phyloP scores from a whole-genome alignment of 30 jellyfish, hydroid and myxozoan genomes.

The Mastigias papua region DNA sequence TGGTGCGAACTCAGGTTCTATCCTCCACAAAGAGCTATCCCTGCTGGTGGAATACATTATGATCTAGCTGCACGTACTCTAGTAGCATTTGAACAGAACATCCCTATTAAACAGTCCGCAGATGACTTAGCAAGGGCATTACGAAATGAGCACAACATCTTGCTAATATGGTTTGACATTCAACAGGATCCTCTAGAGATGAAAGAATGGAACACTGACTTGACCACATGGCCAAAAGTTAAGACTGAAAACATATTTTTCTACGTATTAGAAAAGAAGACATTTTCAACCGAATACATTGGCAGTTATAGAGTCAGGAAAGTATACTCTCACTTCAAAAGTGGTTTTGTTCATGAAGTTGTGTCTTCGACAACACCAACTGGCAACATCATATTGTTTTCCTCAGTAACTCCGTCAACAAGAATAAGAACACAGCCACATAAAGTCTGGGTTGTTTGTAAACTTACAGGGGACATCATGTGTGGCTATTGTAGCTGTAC shows the following conservation, averaged over 20 bases:
- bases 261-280: slow-evolving; percentile 35
- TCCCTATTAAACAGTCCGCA: too few species aligned
- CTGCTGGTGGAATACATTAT: slow-evolving; percentile 31
- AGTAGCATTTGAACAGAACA: too few species aligned
- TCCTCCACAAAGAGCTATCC: slow-evolving; percentile 50
- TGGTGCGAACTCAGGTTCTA: too few species aligned
- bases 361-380: slow-evolving; percentile 28
- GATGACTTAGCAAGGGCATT: too few species aligned
- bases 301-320: slow-evolving; percentile 51
- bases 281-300: too few species aligned
- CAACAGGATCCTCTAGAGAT: slow-evolving; percentile 41
- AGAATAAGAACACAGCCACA: slow-evolving; percentile 45
- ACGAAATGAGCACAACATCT: too few species aligned
- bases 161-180: slow-evolving; percentile 26
- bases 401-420: slow-evolving; percentile 52
- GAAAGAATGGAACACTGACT: too few species aligned
- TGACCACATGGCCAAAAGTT: slow-evolving; percentile 59
- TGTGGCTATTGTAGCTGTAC: too few species aligned
- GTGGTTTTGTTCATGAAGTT: slow-evolving; percentile 73
- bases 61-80: slow-evolving; percentile 65
- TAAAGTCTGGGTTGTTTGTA: slow-evolving; percentile 49
- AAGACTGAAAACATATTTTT: slow-evolving; percentile 55
- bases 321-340: slow-evolving; percentile 53
- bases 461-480: slow-evolving; percentile 22
- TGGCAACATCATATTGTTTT: slow-evolving; percentile 33